Base-by-base conservation (phyloP, 1,140 invertebrate genomes). In the Carposina sasakii region DNA sequence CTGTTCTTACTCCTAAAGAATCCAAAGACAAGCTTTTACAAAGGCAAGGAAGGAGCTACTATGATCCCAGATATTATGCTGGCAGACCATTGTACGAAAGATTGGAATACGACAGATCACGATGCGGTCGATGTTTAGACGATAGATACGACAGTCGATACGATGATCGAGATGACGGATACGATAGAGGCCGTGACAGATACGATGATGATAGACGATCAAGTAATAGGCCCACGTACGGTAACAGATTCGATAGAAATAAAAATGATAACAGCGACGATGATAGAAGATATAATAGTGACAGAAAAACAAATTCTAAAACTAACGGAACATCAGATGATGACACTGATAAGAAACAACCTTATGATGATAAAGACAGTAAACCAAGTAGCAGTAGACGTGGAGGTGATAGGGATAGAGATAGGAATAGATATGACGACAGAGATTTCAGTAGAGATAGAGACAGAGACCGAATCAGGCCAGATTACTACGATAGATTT, bases 41-140 rank as follows among this genome's bases (percentile, higher is more conserved):
- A 8, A 61, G 79, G 9, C 71, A 72, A 52, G 63, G 62, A 15
- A 64, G 79, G 44, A 81, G 76, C 46, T 81, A 81, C 51, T 79
- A 81, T 23, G 75, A 83, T 39, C 52, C 58, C 3, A 58, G 75
- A 45, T 76, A 76, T 47, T 66, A 67, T 2, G 48, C 50, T 8
- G 51, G 58, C 8, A 50, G 65, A 21, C 20, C 51, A 45, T 57
- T 58, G 15, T 67, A 67, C 37, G 66, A 50, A 5, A 43, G 69
- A 41, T 52, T 56, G 10, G 65, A 67, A n/a, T 71, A 76, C 42
- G 74, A 76, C 9, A 59, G 70, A 41, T 58, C 59, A 1, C 43
- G 68, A 24, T 85, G 83, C 34, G 81, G 81, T 3, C 57, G 81
- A 46, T 84, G 85, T 43, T 66, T 68, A 37, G 70, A 71, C 12